phyloP scores from a whole-genome alignment of 1,140 invertebrate genomes.

The Copidosoma floridanum region DNA sequence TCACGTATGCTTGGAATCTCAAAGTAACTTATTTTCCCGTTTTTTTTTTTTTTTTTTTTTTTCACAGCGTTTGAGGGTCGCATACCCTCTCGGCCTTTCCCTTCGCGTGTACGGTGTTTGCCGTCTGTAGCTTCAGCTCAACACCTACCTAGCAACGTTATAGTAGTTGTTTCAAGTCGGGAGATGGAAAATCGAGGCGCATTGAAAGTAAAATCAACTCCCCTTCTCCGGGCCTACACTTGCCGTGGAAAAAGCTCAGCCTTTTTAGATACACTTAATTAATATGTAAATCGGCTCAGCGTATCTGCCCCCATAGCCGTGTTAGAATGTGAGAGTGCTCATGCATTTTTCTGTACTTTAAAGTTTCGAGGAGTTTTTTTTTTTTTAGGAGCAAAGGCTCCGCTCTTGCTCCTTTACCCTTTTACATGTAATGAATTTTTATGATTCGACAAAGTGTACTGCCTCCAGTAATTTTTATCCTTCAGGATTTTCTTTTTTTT shows the following conservation, averaged over 20 bases:
- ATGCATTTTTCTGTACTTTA: constrained; percentile 14
- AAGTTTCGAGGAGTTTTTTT: constrained; percentile 20
- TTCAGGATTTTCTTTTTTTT: too few species aligned
- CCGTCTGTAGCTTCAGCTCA: too few species aligned
- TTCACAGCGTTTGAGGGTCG: too few species aligned
- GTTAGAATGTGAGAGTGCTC: constrained; percentile 14
- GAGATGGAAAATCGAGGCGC: neutral
- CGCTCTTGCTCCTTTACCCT: too few species aligned
- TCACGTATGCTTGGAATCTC: constrained; percentile 3
- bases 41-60: too few species aligned
- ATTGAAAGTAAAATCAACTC: constrained; percentile 18
- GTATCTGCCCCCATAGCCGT: neutral
- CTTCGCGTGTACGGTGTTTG: neutral
- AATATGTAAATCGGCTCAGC: constrained; percentile 20
- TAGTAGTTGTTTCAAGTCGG: too few species aligned
- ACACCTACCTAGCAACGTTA: too few species aligned
- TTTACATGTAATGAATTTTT: constrained; percentile 23
- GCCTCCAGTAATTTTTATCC: too few species aligned
- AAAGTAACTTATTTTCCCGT: constrained; percentile 10
- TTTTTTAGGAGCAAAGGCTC: too few species aligned
- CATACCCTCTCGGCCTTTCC: neutral
- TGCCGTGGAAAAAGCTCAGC: neutral
- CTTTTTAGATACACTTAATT: constrained; percentile 18
- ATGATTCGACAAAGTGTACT: too few species aligned
- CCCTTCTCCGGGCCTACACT: too few species aligned